Percentiles rank a stretch among this genome's conserved stretches.
Conservation (phyloP, 2,113 vertebrate genomes). For the Scortum barcoo region DNA sequence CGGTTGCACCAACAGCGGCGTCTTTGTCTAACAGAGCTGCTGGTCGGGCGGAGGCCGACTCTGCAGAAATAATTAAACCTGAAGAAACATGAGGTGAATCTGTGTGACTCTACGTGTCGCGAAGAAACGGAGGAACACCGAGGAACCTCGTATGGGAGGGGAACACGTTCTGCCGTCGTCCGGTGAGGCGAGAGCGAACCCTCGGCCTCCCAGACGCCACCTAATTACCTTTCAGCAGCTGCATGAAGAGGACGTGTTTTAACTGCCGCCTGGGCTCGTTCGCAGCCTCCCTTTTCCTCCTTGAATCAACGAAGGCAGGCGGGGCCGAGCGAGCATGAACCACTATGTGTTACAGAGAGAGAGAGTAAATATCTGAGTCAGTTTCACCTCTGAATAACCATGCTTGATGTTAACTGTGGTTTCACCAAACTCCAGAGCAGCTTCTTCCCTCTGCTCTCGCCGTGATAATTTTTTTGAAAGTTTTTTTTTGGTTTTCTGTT, state of each 20-base stretch:
- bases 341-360: not conserved
- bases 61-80: not conserved
- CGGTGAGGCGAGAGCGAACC: not conserved
- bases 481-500: too few relatives aligned
- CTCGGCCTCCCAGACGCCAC: not conserved
- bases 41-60: not conserved
- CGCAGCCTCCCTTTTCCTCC: not conserved
- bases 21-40: not conserved
- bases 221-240: slow-evolving; percentile 32
- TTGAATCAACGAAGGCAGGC: slow-evolving; percentile 3
- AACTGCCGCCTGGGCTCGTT: not conserved
- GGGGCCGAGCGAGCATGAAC: not conserved
- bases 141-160: slow-evolving; percentile 27
- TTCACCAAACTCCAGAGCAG: too few relatives aligned
- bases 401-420: too few relatives aligned
- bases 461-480: too few relatives aligned
- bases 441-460: too few relatives aligned
- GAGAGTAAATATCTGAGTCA: not conserved
- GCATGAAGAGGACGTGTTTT: slow-evolving; percentile 1
- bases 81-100: not conserved
- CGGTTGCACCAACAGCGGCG: not conserved
- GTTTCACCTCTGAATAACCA: too few relatives aligned
- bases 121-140: not conserved
- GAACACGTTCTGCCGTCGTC: slow-evolving; percentile 4
- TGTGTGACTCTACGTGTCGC: not conserved